Percentiles rank a stretch among this genome's conserved stretches.
These are phyloP conservation scores for Apamea monoglypha DNA, from an alignment of 2,888 invertebrate species.

Conservation along the genomic window DNA sequence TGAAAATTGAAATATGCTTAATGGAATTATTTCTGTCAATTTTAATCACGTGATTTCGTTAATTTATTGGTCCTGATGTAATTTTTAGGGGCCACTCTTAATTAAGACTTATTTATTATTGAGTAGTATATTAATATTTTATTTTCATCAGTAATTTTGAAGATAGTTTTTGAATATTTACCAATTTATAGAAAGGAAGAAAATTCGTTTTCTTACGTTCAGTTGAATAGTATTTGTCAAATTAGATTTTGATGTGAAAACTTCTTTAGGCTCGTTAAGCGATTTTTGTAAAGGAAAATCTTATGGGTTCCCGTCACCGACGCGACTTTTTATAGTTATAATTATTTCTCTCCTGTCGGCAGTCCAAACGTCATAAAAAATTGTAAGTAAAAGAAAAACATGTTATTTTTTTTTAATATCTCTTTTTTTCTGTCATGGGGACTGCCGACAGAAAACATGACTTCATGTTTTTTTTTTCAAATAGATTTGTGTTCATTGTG, in stretches of 20 bases:
- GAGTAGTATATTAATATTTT: background rate
- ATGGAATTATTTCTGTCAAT: constrained; percentile 53
- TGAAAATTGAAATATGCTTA: constrained; percentile 34
- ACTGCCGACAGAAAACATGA: too few relatives aligned
- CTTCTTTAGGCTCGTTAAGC: too few relatives aligned
- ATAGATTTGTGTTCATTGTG: background rate
- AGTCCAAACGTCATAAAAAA: too few relatives aligned
- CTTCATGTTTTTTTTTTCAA: background rate
- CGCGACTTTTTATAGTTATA: too few relatives aligned
- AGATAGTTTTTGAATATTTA: background rate
- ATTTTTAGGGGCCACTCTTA: constrained; percentile 18
- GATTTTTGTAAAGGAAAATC: too few relatives aligned
- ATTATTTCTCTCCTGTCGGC: too few relatives aligned
- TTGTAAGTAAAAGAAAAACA: too few relatives aligned
- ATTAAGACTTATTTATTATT: constrained; percentile 1
- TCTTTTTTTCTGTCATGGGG: too few relatives aligned
- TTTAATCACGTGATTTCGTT: constrained; percentile 40
- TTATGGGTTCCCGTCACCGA: too few relatives aligned
- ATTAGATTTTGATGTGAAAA: background rate
- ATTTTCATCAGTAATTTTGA: background rate
- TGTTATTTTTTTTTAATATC: too few relatives aligned
- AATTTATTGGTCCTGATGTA: constrained; percentile 14
- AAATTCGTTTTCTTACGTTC: background rate
- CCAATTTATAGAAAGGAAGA: background rate
- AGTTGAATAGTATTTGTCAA: background rate